Base-by-base conservation (phyloP, 1,140 invertebrate species). In the Drosophila burlai region DNA sequence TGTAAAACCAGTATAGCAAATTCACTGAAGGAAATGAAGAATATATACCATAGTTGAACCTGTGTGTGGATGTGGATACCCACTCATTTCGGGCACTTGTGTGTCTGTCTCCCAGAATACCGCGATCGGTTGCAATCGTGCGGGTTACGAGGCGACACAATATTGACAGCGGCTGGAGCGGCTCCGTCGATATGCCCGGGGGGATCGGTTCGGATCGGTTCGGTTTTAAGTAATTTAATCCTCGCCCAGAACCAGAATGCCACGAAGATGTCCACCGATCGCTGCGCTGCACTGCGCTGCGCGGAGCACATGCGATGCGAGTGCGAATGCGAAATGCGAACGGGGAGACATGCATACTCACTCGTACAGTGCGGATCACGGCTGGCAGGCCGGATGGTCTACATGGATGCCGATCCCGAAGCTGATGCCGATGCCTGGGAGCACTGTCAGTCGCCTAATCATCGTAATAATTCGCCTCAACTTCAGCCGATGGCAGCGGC, bases 381-480 rank as follows among this genome's bases (percentile, higher is more conserved):
- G 64, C 55, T 84, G 77, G 66, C 59, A 84, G 85, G 73, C 84
- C 81, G 83, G 83, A 83, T 87, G 83, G 73, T 74, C 83, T 75
- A 86, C 83, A 85, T 86, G 76, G 82, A 90, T 79, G 74, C 63
- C 83, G 83, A 81, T 79, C 78, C 81, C 86, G 82, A 90, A 49
- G 47, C 47, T 49, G 47, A 49, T 76, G 74, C 63, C 83, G 83
- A 81, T 79, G 81, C 81, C 86, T 87, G 84, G 85, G 66, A 87
- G 85, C 84, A 81, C 74, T 89, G 84, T 89, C 84, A 89, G 84
- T 81, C 84, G 85, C 84, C 81, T 84, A 89, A 89, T 89, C 84
- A 89, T 89, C 81, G 85, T 89, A 85, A 89, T 89, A 89, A 89
- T 89, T 89, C 85, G 84, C 82, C 66, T 90, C 84, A 87, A 87